Conservation (phyloP, 1,140 invertebrate species). For the Notospermus geniculatus region DNA sequence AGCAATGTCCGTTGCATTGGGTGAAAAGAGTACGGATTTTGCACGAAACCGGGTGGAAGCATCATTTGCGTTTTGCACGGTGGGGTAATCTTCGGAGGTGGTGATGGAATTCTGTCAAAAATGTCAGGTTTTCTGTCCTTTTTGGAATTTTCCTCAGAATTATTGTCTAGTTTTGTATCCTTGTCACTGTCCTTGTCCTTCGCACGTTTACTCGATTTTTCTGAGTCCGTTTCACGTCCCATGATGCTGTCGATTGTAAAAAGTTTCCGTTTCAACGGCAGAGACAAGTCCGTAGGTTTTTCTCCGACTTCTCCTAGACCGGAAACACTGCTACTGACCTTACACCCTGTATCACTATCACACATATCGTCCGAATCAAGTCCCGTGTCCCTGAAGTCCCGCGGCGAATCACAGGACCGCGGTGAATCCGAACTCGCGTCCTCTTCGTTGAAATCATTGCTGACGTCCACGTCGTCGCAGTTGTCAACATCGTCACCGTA, state of each 20-base stretch:
- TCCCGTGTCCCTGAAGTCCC: not conserved
- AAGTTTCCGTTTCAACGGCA: constrained; percentile 20
- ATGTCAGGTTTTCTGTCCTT: constrained; percentile 32
- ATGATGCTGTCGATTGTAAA: constrained; percentile 49
- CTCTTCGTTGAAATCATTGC: constrained; percentile 9
- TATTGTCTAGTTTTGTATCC: not conserved
- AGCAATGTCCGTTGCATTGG: not conserved
- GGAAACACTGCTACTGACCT: not conserved
- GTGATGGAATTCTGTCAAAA: constrained; percentile 50
- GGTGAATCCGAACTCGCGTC: constrained; percentile 10
- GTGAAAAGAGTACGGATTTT: constrained; percentile 7
- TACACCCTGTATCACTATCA: not conserved
- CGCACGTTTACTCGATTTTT: constrained; percentile 6
- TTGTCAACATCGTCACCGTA: constrained; percentile 1
- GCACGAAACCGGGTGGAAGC: not conserved
- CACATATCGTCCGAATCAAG: not conserved
- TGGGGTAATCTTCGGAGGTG: constrained; percentile 43
- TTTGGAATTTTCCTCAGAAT: not conserved
- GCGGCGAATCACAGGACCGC: not conserved
- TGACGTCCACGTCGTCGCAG: constrained; percentile 10
- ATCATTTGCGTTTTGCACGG: not conserved
- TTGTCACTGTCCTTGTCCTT: not conserved
- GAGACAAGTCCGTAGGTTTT: constrained; percentile 9
- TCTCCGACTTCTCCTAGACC: not conserved
- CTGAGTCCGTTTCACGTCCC: constrained; percentile 8